These are phyloP conservation scores for Ginglymostoma cirratum DNA, from an alignment of 2,113 vertebrate genomes.

Conservation along the genomic window DNA sequence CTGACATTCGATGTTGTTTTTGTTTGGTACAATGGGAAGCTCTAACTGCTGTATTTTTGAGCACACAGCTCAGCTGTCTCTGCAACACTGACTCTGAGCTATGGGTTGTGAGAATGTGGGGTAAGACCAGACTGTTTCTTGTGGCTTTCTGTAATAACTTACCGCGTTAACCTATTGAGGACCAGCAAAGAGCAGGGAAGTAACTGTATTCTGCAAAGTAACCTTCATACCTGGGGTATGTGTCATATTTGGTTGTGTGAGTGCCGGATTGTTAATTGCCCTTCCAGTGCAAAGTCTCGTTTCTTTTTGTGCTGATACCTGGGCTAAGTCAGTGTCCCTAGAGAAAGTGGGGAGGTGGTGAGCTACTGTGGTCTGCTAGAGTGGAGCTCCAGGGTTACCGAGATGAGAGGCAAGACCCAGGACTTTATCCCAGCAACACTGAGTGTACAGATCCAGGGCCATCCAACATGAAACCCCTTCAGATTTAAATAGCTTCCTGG, in stretches of 20 bases:
- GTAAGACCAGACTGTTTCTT: not conserved
- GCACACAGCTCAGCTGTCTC: not conserved
- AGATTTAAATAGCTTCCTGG: too few species aligned
- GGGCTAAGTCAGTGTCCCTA: too few species aligned
- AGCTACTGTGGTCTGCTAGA: not conserved
- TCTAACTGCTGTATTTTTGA: not conserved
- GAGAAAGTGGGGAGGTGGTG: too few species aligned
- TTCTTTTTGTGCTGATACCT: not conserved
- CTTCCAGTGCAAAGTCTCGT: not conserved
- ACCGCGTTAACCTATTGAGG: not conserved
- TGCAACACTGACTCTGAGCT: not conserved
- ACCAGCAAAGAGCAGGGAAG: not conserved
- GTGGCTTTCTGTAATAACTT: not conserved
- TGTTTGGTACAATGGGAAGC: not conserved
- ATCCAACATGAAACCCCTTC: too few species aligned
- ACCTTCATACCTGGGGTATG: not conserved
- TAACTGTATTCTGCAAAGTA: not conserved
- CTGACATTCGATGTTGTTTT: not conserved
- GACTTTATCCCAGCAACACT: not conserved
- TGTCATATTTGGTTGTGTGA: not conserved
- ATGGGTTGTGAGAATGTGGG: not conserved
- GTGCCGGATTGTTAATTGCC: not conserved
- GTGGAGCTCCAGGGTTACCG: not conserved
- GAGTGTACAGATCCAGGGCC: not conserved
- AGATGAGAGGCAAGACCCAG: not conserved